These are phyloP conservation scores for Eolophus roseicapilla DNA, from an alignment of 2,113 vertebrate genomes.

Conservation along the genomic window DNA sequence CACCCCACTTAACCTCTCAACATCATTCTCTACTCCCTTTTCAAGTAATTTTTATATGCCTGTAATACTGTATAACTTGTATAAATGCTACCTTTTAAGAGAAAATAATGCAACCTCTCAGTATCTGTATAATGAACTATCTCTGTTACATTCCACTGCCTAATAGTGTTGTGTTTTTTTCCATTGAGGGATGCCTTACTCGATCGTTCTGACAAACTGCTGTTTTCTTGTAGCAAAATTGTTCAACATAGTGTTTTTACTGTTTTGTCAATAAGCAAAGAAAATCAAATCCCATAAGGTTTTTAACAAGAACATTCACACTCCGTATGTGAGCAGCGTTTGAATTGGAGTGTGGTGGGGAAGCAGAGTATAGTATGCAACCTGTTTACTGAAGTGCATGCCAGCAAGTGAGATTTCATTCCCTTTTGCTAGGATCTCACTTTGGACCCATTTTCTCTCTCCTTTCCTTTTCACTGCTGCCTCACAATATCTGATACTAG, in stretches of 20 bases:
- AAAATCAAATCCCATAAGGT: constrained; percentile 68
- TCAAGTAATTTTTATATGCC: constrained; percentile 5
- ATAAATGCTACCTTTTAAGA: constrained; percentile 36
- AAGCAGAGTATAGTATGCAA: constrained; percentile 54
- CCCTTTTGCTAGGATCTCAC: not conserved
- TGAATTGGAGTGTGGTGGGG: constrained; percentile 53
- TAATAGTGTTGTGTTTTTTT: not conserved
- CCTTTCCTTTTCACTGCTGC: not conserved
- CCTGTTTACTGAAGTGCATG: constrained; percentile 59
- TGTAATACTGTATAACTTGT: not conserved
- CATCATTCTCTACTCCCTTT: constrained; percentile 29
- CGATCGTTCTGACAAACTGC: constrained; percentile 55
- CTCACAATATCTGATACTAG: not conserved
- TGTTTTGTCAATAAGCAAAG: constrained; percentile 64
- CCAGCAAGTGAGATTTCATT: constrained; percentile 52
- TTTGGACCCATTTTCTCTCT: constrained; percentile 2
- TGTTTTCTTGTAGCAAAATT: constrained; percentile 64
- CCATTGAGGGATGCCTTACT: constrained; percentile 27
- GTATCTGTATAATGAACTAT: not conserved
- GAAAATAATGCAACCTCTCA: constrained; percentile 10
- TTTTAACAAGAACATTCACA: constrained; percentile 65
- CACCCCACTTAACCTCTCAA: constrained; percentile 45
- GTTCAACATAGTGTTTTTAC: constrained; percentile 58
- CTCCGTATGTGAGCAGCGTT: constrained; percentile 67
- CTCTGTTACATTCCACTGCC: not conserved